Base-by-base conservation (phyloP, 2,797 vertebrate species). In the Mus caroli region DNA sequence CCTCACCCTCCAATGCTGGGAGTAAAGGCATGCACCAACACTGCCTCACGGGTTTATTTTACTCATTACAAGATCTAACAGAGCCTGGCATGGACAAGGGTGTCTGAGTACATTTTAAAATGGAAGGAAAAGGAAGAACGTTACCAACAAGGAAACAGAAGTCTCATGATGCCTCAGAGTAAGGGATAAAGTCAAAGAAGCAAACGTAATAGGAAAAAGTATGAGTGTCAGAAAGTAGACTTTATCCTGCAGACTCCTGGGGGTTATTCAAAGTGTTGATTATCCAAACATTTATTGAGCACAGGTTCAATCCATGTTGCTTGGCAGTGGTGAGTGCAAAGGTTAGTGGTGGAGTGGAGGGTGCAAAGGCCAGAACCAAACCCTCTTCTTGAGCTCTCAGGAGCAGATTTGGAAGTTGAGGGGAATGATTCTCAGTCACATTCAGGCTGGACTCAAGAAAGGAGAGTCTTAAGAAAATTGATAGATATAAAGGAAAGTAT, bases 271-370 rank as follows among this genome's bases (percentile, higher is more conserved):
- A 92, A 73, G 52, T 88, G n/a, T 94, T 88, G 40, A 96, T 88
- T 85, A 94, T 62, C 88, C 90, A 97, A 97, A 97, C 92, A 96
- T 97, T 95, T 95, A 97, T 88, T 90, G 89, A 73, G 67, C 60
- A 83, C 87, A 94, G 73, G 93, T 85, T 89, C 94, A 96, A 75
- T 69, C 95, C 93, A 85, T 54, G 86, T 71, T 79, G 77, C 73
- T 76, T 94, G 89, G 79, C n/a, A 88, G 54, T 22, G 12, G 17
- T 58, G 26, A 93, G 76, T 43, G 11, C 94, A 97, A 97, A 96
- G 91, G 54, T 95, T 89, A 64, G 88, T 0, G 58, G 64, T 50
- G 76, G 83, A 77, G 28, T 22, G 10, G 37, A 88, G 19, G 50
- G 37, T 60, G 9, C 71, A 89, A 77, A 89, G 87, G 43, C 24